Conservation (phyloP, 2,888 invertebrate genomes). For the Perizoma flavofasciatum region DNA sequence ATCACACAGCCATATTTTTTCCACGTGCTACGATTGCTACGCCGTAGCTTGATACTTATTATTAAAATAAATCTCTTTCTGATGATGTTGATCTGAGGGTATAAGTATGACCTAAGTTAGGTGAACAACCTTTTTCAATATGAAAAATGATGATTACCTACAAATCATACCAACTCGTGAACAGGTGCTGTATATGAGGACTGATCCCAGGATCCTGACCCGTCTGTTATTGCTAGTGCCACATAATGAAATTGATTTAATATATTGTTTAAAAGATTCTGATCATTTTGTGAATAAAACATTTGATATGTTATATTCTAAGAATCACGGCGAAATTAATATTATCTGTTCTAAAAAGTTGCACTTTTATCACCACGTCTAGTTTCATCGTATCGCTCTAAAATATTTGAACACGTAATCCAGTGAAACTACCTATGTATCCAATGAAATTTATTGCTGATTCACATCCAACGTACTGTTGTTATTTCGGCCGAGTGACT, state of each 20-base stretch:
- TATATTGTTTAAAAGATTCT: not conserved
- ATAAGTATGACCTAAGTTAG: too few species aligned
- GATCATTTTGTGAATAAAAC: too few species aligned
- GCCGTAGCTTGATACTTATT: too few species aligned
- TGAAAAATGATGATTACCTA: slow-evolving; percentile 10
- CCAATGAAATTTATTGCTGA: slow-evolving; percentile 74
- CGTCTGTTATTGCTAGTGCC: not conserved
- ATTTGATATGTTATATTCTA: too few species aligned
- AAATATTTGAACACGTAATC: slow-evolving; percentile 29
- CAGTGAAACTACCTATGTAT: slow-evolving; percentile 42
- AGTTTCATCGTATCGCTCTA: slow-evolving; percentile 3
- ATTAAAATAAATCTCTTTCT: too few species aligned
- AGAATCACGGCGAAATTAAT: too few species aligned
- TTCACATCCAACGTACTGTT: slow-evolving; percentile 70
- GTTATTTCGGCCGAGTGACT: slow-evolving; percentile 77
- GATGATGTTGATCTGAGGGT: too few species aligned
- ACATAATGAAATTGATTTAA: too few species aligned
- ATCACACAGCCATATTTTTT: too few species aligned
- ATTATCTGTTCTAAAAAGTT: too few species aligned
- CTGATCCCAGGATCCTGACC: slow-evolving; percentile 1
- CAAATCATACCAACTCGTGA: slow-evolving; percentile 15
- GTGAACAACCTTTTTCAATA: slow-evolving; percentile 1
- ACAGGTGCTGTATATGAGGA: slow-evolving; percentile 12
- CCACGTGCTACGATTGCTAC: too few species aligned
- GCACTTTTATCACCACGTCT: not conserved